Percentiles rank a stretch among this genome's conserved stretches.
These are phyloP conservation scores for Griposia aprilina DNA, from an alignment of 2,888 invertebrate genomes.

Conservation along the genomic window DNA sequence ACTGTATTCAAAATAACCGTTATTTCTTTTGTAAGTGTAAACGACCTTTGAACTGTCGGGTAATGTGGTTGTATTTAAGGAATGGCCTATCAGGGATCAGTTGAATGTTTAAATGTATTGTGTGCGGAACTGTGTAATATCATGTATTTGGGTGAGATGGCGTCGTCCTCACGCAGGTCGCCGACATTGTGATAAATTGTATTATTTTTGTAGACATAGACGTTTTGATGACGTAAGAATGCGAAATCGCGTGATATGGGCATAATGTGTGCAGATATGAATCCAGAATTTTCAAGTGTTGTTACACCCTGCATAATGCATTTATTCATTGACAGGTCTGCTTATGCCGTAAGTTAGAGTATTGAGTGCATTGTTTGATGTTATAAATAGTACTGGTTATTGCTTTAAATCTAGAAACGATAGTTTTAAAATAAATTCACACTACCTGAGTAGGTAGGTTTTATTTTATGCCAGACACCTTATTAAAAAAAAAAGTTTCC, in stretches of 20 bases:
- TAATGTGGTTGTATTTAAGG: constrained; percentile 55
- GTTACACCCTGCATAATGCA: constrained; percentile 27
- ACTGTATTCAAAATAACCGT: constrained; percentile 49
- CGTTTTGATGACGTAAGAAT: constrained; percentile 45
- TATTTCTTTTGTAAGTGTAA: constrained; percentile 47
- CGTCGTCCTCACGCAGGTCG: constrained; percentile 76
- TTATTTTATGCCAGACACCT: neutral
- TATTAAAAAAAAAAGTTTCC: neutral
- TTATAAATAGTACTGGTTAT: constrained; percentile 1
- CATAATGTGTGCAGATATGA: constrained; percentile 24
- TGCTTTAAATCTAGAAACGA: neutral
- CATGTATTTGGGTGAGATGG: constrained; percentile 82
- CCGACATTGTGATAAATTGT: constrained; percentile 70
- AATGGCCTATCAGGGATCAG: constrained; percentile 74
- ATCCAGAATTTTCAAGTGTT: constrained; percentile 30
- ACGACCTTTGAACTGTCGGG: constrained; percentile 58
- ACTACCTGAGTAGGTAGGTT: neutral
- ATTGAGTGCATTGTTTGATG: neutral
- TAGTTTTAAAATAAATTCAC: neutral
- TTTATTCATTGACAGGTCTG: constrained; percentile 40
- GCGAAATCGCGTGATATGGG: constrained; percentile 29
- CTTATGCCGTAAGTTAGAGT: constrained; percentile 6
- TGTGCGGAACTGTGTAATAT: constrained; percentile 74
- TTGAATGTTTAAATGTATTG: constrained; percentile 76
- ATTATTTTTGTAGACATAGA: constrained; percentile 56